A percentile compares a stretch with the other conserved stretches of the same genome.
phyloP scores from a whole-genome alignment of 2,888 invertebrate genomes.

The Hemithea aestivaria region DNA sequence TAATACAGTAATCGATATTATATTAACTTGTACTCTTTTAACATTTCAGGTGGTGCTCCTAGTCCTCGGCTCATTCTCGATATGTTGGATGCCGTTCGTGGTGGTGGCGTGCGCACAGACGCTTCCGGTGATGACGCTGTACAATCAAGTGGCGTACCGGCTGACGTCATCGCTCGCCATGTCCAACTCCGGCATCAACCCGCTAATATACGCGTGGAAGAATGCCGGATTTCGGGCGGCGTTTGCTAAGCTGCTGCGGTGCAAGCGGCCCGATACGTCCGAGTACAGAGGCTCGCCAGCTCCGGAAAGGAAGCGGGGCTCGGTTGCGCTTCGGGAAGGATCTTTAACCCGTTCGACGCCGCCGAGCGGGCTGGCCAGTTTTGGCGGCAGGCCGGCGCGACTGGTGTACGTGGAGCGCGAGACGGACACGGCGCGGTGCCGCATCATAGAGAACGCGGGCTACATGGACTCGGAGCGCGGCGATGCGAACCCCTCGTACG shows the following conservation, averaged over 20 bases:
- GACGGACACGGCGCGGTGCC: conserved; percentile 60
- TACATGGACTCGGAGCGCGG: conserved; percentile 66
- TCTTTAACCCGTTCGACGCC: conserved; percentile 62
- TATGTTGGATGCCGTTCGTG: conserved; percentile 90
- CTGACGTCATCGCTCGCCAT: conserved; percentile 85
- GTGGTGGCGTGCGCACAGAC: conserved; percentile 82
- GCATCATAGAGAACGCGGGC: conserved; percentile 73
- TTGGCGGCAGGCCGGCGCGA: conserved; percentile 66
- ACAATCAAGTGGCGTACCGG: conserved; percentile 80
- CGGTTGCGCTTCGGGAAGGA: conserved; percentile 69
- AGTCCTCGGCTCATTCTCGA: conserved; percentile 87
- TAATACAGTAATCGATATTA: too few relatives aligned
- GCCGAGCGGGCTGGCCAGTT: conserved; percentile 47
- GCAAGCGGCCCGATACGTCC: conserved; percentile 80
- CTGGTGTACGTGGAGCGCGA: conserved; percentile 62
- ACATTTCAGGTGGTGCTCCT: conserved; percentile 84
- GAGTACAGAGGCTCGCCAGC: conserved; percentile 78
- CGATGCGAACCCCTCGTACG: conserved; percentile 69
- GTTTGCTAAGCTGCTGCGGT: conserved; percentile 83
- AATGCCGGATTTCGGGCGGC: conserved; percentile 87
- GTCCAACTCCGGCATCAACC: conserved; percentile 89
- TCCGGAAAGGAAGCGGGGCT: conserved; percentile 73
- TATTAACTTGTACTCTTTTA: not conserved
- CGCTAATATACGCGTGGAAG: conserved; percentile 92
- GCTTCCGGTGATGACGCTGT: conserved; percentile 68